Evolutionary conservation across 2,888 invertebrate species (phyloP), one percentile per base, ranked within the genome.

Genomic region (Patella depressa): DNA sequence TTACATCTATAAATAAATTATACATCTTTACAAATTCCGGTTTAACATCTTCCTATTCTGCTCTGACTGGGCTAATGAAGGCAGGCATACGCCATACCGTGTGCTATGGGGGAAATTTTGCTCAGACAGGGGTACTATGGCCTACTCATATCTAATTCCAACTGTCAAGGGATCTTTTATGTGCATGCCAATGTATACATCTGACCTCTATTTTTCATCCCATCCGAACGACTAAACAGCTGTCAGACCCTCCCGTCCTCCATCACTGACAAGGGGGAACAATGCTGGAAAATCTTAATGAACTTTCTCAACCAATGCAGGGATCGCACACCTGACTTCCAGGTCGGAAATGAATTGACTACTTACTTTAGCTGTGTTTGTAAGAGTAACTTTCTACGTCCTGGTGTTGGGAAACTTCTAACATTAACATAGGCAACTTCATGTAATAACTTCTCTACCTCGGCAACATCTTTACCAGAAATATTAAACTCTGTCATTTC

Each of bases 391-490:
- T 96, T 97, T 45, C 99, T 93, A 7, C 98, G 93, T 7, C 98
- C 99, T 5, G 98, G 97, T n/a, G 98, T 98, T 19, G 98, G 98
- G 93, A 95, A 96, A 86, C 95, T 95, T 78, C 98, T 94, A 17
- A 95, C 95, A 92, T 99, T 99, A 12, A 96, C 95, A 92, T 99
- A 99, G 74, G 97, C 95, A 84, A 99, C 89, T 75, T 90, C 85
- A 57, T 87, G 85, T 72, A 92, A 84, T 24, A 98, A 91, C 2
- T 95, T 95, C 92, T 98, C 97, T 84, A 98, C 94, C 90, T 98
- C 97, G 17, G 95, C 96, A 83, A 96, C 95, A 90, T 96, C 97
- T 90, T 96, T 96, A 2, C 98, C 97, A 89, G 97, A 96, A 87
- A 98, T 96, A 19, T 96, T 96, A 73, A 98, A 96, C 84, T 97